A percentile compares a stretch with the other conserved stretches of the same genome.
Conservation (phyloP, 2,797 vertebrate genomes). For the Sarcophilus harrisii region DNA sequence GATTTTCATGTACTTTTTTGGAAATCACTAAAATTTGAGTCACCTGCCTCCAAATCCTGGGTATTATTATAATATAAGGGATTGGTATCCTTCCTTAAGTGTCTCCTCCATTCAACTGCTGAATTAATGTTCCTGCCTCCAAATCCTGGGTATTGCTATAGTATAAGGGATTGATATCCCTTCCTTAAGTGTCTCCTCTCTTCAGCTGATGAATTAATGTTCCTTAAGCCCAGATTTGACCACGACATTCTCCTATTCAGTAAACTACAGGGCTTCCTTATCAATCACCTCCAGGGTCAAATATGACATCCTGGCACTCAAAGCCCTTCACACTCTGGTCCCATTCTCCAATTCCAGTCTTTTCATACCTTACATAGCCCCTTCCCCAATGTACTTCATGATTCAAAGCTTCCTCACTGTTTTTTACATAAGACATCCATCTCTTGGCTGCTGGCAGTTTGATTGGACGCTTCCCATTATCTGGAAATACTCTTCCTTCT, state of each 20-base stretch:
- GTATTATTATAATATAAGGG: background rate
- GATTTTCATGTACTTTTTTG: background rate
- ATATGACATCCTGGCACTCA: background rate
- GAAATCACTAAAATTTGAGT: background rate
- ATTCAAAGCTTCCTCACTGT: background rate
- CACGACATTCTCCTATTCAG: background rate
- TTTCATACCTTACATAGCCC: background rate
- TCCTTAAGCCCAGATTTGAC: background rate
- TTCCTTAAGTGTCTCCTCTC: background rate
- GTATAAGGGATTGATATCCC: background rate
- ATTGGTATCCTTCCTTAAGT: too few relatives aligned
- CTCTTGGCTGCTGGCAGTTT: background rate
- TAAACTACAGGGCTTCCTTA: background rate
- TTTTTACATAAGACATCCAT: background rate
- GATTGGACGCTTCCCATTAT: background rate
- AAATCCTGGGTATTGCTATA: background rate
- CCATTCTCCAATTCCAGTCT: background rate
- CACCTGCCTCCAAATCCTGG: background rate
- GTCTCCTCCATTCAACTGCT: background rate
- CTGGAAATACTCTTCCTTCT: background rate
- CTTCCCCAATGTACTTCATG: background rate
- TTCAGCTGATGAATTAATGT: background rate
- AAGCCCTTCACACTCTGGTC: background rate
- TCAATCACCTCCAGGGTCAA: background rate
- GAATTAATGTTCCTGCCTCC: background rate